Evolutionary conservation across 2,113 vertebrate species (phyloP).

Genomic region (Muntiacus muntjak): DNA sequence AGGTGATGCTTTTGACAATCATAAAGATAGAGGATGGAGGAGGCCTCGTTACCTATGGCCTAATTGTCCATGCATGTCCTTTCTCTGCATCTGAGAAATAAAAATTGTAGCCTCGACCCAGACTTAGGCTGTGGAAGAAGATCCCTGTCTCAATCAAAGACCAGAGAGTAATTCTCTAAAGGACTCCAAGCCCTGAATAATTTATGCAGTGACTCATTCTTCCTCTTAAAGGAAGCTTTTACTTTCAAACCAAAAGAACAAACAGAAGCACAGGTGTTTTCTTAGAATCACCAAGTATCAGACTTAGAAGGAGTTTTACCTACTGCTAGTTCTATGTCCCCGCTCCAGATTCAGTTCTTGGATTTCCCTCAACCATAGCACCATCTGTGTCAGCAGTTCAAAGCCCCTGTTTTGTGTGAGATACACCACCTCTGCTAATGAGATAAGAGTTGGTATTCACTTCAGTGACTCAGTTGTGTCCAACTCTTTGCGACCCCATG

Average conservation of each 20-base stretch:
- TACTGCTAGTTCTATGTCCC: background rate
- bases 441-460: background rate
- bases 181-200: conserved; percentile 45
- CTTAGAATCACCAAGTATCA: background rate
- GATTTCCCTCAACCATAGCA: fast-evolving
- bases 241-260: conserved; percentile 27
- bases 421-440: background rate
- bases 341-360: fast-evolving
- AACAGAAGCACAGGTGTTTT: conserved; percentile 26
- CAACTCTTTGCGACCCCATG: background rate
- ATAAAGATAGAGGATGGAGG: background rate
- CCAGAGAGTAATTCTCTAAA: background rate
- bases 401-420: background rate
- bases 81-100: background rate
- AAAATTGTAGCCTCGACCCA: background rate
- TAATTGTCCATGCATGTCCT: background rate
- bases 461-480: background rate
- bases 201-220: conserved; percentile 29
- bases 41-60: background rate
- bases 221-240: conserved; percentile 17
- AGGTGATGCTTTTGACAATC: background rate
- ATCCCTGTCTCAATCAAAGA: background rate
- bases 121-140: background rate
- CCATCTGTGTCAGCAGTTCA: too few relatives aligned
- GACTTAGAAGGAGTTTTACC: background rate